Conservation (phyloP, 1,140 invertebrate genomes). For the Argopecten irradians region DNA sequence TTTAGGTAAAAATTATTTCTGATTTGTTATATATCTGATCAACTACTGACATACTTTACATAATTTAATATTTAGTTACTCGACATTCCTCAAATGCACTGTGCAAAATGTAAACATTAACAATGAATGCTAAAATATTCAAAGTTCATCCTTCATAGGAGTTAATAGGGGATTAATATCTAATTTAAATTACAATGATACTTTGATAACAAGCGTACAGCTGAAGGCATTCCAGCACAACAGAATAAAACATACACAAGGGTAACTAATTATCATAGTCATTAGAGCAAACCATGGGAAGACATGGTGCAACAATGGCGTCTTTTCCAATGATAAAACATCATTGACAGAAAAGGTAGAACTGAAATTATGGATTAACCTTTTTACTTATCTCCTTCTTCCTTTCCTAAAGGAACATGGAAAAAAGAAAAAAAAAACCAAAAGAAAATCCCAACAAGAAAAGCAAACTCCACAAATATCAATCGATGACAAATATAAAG, state of each 20-base stretch:
- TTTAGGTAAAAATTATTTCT: too few species aligned
- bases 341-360: conserved; percentile 2
- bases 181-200: not conserved
- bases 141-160: not conserved
- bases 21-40: too few species aligned
- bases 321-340: not conserved
- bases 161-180: not conserved
- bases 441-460: not conserved
- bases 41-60: too few species aligned
- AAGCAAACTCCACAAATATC: not conserved
- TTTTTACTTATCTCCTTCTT: conserved; percentile 29
- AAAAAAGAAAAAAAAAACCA: conserved; percentile 24
- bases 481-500: not conserved
- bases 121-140: not conserved
- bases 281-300: not conserved
- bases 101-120: too few species aligned
- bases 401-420: conserved; percentile 22
- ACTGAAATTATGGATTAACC: not conserved
- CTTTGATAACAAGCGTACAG: conserved; percentile 19
- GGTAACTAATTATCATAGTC: not conserved
- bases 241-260: conserved; percentile 4
- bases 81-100: not conserved
- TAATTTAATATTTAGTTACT: too few species aligned
- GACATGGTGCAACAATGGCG: not conserved
- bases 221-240: not conserved